These are phyloP conservation scores for Hemicordylus capensis DNA, from an alignment of 2,113 vertebrate species.

Conservation along the genomic window DNA sequence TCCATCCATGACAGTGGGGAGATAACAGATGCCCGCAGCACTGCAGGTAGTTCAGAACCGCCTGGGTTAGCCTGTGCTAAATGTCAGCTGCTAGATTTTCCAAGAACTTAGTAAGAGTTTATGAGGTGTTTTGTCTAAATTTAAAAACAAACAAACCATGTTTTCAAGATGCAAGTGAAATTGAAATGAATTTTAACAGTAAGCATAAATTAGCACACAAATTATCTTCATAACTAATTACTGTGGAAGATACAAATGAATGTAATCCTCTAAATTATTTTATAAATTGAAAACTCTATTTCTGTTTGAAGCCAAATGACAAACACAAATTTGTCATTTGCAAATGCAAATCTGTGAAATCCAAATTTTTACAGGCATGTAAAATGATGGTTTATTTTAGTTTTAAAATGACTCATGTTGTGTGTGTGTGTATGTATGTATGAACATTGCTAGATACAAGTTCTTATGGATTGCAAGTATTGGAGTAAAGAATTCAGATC, in stretches of 20 bases:
- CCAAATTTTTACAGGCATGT: too few species aligned
- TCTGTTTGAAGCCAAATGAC: conserved; percentile 85
- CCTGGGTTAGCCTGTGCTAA: too few species aligned
- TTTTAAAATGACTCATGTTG: too few species aligned
- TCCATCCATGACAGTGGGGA: too few species aligned
- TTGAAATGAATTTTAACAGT: conserved; percentile 79
- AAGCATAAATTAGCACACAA: conserved; percentile 83
- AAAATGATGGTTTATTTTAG: too few species aligned
- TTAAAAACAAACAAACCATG: conserved; percentile 71
- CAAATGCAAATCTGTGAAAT: too few species aligned
- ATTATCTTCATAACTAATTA: conserved; percentile 86
- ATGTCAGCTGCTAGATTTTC: too few species aligned
- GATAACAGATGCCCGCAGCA: too few species aligned
- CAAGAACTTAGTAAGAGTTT: conserved; percentile 77
- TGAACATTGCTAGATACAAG: neutral
- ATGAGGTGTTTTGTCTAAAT: conserved; percentile 69
- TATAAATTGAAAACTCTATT: conserved; percentile 79
- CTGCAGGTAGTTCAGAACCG: too few species aligned
- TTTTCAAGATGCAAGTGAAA: conserved; percentile 81
- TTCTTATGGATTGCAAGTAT: neutral
- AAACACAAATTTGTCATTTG: too few species aligned
- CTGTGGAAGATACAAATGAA: conserved; percentile 80
- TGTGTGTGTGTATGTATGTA: neutral
- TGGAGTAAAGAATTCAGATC: neutral
- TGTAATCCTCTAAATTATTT: conserved; percentile 89